A percentile compares a stretch with the other conserved stretches of the same genome.
phyloP scores from a whole-genome alignment of 1,140 invertebrate species.

The Platyura marginata region DNA sequence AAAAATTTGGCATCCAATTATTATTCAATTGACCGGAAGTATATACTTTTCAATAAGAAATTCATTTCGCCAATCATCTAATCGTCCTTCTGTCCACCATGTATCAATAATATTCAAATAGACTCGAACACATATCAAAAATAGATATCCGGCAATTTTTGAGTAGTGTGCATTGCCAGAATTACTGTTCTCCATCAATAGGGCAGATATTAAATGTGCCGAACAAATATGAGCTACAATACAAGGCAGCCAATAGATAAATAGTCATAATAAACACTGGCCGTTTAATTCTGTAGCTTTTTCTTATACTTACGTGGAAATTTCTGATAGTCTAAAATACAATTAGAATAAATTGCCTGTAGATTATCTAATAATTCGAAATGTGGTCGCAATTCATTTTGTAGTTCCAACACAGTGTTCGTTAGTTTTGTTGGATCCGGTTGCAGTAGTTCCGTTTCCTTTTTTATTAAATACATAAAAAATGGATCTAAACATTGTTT shows the following conservation, averaged over 20 bases:
- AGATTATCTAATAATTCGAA: conserved; percentile 7
- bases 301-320: too few species aligned
- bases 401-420: conserved; percentile 8
- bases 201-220: conserved; percentile 9
- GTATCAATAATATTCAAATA: conserved; percentile 16
- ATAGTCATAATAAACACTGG: too few species aligned
- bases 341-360: neutral
- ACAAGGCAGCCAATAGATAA: too few species aligned
- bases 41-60: conserved; percentile 13
- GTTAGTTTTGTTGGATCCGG: conserved; percentile 1
- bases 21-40: too few species aligned
- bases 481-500: conserved; percentile 14
- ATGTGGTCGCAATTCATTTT: conserved; percentile 5
- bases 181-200: neutral
- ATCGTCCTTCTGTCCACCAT: conserved; percentile 15
- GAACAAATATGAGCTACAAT: conserved; percentile 9
- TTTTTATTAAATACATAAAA: conserved; percentile 7
- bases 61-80: conserved; percentile 15
- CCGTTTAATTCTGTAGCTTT: too few species aligned
- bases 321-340: neutral
- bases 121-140: conserved; percentile 7
- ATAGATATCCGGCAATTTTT: conserved; percentile 8
- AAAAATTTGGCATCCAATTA: too few species aligned
- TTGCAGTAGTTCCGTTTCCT: conserved; percentile 8
- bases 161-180: neutral